phyloP scores from a whole-genome alignment of 2,113 vertebrate species.

The Calidris pygmaea region DNA sequence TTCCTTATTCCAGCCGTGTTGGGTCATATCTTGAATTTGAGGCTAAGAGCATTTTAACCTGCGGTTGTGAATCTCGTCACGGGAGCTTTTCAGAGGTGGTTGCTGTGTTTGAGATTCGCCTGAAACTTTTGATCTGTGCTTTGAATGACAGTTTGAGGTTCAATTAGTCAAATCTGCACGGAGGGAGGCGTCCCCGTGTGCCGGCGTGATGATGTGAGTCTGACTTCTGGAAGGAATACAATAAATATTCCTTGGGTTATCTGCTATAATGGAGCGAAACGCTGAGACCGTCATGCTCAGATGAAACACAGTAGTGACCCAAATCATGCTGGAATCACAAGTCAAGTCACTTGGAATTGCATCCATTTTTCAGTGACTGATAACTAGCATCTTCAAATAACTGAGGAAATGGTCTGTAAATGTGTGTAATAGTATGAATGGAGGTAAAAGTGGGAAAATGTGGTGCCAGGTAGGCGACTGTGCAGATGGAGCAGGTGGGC shows the following conservation, averaged over 20 bases:
- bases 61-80: background rate
- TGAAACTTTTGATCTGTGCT: background rate
- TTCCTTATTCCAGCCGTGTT: background rate
- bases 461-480: fast-evolving
- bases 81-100: background rate
- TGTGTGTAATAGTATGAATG: fast-evolving
- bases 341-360: background rate
- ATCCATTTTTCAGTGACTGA: background rate
- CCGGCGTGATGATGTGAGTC: background rate
- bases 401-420: background rate
- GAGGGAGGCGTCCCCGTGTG: background rate
- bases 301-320: background rate
- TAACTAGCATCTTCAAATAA: background rate
- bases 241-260: background rate
- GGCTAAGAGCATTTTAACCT: too few species aligned
- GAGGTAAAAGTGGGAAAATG: fast-evolving
- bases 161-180: background rate
- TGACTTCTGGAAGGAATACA: background rate
- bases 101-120: background rate
- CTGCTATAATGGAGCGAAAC: fast-evolving
- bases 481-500: background rate
- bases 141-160: background rate
- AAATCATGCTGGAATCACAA: background rate
- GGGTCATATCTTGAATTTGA: background rate
- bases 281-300: fast-evolving